A percentile compares a stretch with the other conserved stretches of the same genome.
Evolutionary conservation across 1,140 invertebrate species (phyloP).

Genomic region (Amphibalanus amphitrite): DNA sequence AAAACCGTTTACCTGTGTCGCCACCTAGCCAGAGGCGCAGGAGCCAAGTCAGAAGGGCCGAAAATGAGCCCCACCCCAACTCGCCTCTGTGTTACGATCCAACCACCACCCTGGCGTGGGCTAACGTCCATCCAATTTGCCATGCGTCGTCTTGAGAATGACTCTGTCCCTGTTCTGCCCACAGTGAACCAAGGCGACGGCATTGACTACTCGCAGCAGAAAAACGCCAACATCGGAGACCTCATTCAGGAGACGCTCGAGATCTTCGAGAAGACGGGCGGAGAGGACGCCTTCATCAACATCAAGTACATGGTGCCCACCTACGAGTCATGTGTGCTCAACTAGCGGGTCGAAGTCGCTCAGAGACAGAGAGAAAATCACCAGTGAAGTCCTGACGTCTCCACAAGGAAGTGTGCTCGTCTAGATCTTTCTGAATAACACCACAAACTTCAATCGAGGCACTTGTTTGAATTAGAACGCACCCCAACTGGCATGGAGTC

Average conservation of each 20-base stretch:
- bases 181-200: constrained; percentile 48
- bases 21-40: too few relatives aligned
- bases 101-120: too few relatives aligned
- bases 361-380: not conserved
- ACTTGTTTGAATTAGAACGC: too few relatives aligned
- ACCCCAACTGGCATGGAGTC: too few relatives aligned
- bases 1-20: too few relatives aligned
- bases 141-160: not conserved
- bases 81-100: too few relatives aligned
- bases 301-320: constrained; percentile 95
- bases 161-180: constrained; percentile 11
- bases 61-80: too few relatives aligned
- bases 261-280: constrained; percentile 69
- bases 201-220: constrained; percentile 55
- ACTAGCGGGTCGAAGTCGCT: constrained; percentile 31
- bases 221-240: constrained; percentile 45
- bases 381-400: not conserved
- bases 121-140: too few relatives aligned
- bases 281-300: constrained; percentile 85
- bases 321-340: constrained; percentile 79
- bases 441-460: not conserved
- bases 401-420: not conserved
- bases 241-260: constrained; percentile 66
- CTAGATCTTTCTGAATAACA: not conserved
- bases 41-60: too few relatives aligned